Percentiles rank a stretch among this genome's conserved stretches.
Conservation (phyloP, 2,888 invertebrate species). For the Ornithoptera priamus region DNA sequence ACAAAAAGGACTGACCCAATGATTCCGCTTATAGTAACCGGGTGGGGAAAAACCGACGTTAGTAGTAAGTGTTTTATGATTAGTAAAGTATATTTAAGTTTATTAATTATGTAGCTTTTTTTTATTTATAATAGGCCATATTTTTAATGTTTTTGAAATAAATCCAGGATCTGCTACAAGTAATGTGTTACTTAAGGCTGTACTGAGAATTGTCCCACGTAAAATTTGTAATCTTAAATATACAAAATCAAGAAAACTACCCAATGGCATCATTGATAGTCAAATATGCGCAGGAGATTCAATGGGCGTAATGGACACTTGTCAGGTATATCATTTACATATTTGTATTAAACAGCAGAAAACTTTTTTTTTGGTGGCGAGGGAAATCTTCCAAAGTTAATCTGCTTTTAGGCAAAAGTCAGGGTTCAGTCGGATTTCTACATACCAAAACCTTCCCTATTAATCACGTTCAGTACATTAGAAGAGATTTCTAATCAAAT, state of each 20-base stretch:
- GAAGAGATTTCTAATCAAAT: too few species aligned
- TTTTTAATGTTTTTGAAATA: background rate
- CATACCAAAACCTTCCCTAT: too few species aligned
- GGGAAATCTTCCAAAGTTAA: too few species aligned
- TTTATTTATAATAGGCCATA: too few species aligned
- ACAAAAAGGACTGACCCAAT: conserved; percentile 16
- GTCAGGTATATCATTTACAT: conserved; percentile 16
- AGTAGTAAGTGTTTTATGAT: conserved; percentile 17
- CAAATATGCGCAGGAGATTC: conserved; percentile 21
- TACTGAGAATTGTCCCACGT: conserved; percentile 12
- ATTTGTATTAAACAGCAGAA: background rate
- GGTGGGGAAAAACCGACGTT: conserved; percentile 27
- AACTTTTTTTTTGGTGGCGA: background rate
- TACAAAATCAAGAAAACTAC: conserved; percentile 2
- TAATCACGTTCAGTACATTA: too few species aligned
- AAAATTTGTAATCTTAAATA: conserved; percentile 10
- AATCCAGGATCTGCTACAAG: conserved; percentile 20
- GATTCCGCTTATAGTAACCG: conserved; percentile 20
- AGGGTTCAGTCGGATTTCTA: too few species aligned
- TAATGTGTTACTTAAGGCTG: conserved; percentile 10
- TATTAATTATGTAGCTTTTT: background rate
- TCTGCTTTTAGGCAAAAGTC: too few species aligned
- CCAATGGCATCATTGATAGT: conserved; percentile 11
- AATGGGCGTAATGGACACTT: conserved; percentile 11
- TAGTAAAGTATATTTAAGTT: background rate